Base-by-base conservation (phyloP, 2,797 vertebrate genomes). In the Alectoris magna region DNA sequence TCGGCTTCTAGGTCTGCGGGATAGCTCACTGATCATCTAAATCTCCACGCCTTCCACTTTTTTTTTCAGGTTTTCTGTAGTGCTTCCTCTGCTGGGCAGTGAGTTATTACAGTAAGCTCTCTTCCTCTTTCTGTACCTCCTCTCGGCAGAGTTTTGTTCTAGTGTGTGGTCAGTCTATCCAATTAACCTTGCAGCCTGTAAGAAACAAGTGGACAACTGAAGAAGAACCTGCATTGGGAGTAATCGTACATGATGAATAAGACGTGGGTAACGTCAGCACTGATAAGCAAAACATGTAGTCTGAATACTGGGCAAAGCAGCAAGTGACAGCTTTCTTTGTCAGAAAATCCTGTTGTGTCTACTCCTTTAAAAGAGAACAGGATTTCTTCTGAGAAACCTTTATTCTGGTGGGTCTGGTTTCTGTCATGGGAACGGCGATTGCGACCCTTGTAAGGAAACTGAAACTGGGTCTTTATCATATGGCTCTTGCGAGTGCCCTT, bases 121-220 rank as follows among this genome's bases (percentile, higher is more conserved):
- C 88, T 97, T 96, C 91, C 86, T 91, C 93, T 96, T 96, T 95
- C 84, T 92, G 34, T 62, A 46, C 64, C 84, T 82, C 73, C 62
- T 92, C 72, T 88, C 12, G 11, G 86, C 95, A 69, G 64, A 82
- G 69, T 43, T 95, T 43, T 95, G 86, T 75, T 91, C 77, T 68
- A 38, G 41, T 4, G 11, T 84, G 74, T 74, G 85, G 36, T 80
- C 12, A 1, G 74, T 66, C 83, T 55, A 9, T 84, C 77, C 49
- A 11, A 21, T 66, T 78, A 19, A 43, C 62, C 59, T 63, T 71
- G 43, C 83, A 83, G 34, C 36, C 38, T 73, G 21, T 88, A 49
- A 70, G 88, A 73, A 77, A 26, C 29, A 58, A 64, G 53, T 1
- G 0, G 76, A 15, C 36, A 56, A 74, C 71, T 64, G 89, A 88